A percentile compares a stretch with the other conserved stretches of the same genome.
phyloP scores from a whole-genome alignment of 1,140 invertebrate genomes.

The Drosophila serrata region DNA sequence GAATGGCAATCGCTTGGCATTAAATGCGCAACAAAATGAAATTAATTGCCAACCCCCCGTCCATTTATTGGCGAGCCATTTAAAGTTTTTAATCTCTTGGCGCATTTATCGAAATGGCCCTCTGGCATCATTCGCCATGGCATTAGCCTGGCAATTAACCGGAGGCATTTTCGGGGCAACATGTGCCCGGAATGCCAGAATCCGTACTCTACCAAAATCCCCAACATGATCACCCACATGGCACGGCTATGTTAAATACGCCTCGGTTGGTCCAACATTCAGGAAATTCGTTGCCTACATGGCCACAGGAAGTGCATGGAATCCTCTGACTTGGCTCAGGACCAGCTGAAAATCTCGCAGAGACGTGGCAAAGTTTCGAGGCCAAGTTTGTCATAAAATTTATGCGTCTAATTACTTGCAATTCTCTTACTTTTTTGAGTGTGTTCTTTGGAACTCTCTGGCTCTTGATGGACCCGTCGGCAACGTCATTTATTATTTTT shows the following conservation, averaged over 20 bases:
- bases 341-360: conserved; percentile 6
- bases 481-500: conserved; percentile 79
- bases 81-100: conserved; percentile 72
- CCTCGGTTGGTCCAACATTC: conserved; percentile 40
- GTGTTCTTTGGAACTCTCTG: background rate
- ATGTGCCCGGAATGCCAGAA: conserved; percentile 57
- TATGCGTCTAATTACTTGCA: conserved; percentile 76
- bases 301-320: conserved; percentile 43
- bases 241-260: conserved; percentile 53
- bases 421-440: conserved; percentile 51
- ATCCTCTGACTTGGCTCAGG: background rate
- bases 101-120: conserved; percentile 48
- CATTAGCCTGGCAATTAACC: conserved; percentile 61
- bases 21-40: conserved; percentile 60
- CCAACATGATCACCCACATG: conserved; percentile 34
- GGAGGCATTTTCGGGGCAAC: conserved; percentile 30
- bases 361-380: conserved; percentile 14
- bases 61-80: conserved; percentile 55
- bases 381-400: conserved; percentile 66
- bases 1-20: conserved; percentile 53
- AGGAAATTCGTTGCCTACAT: conserved; percentile 37
- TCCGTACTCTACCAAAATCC: conserved; percentile 5
- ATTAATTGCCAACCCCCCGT: conserved; percentile 55
- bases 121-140: background rate
- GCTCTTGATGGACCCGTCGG: conserved; percentile 45